Conservation (phyloP, 2,797 vertebrate species). For the Adelosebastes latens region DNA sequence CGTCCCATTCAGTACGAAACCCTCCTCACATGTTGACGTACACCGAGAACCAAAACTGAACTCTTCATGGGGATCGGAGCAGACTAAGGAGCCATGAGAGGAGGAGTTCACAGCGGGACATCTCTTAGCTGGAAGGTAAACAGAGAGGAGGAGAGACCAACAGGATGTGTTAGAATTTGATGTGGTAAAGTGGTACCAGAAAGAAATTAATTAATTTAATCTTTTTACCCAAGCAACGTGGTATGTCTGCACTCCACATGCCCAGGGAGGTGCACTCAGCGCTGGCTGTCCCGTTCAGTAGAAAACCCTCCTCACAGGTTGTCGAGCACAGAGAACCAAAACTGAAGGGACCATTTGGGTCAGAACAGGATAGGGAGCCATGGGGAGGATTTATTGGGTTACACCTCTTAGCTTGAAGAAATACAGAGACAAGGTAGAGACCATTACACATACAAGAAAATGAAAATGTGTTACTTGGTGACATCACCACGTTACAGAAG, state of each 20-base stretch:
- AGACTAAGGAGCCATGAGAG: conserved; percentile 39
- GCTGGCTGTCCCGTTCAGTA: conserved; percentile 48
- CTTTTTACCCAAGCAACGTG: conserved; percentile 29
- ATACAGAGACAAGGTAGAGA: not conserved
- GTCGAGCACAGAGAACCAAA: conserved; percentile 63
- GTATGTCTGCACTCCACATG: conserved; percentile 33
- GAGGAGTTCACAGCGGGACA: conserved; percentile 6
- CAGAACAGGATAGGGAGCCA: conserved; percentile 43
- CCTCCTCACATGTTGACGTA: conserved; percentile 48
- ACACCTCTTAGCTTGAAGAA: conserved; percentile 39
- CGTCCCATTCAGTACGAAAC: conserved; percentile 55
- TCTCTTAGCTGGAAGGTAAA: not conserved
- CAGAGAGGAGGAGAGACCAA: not conserved
- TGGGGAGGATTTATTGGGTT: conserved; percentile 14
- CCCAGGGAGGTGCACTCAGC: conserved; percentile 57
- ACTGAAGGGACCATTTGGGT: conserved; percentile 56
- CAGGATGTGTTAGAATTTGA: not conserved
- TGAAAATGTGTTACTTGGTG: not conserved
- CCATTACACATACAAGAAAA: not conserved
- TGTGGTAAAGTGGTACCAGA: not conserved
- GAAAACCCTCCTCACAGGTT: conserved; percentile 64
- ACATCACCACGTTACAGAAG: too few species aligned
- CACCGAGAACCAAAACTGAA: conserved; percentile 71
- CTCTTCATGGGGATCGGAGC: conserved; percentile 36
- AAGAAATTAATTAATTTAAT: not conserved